These are phyloP conservation scores for Brotula barbata DNA, from an alignment of 2,797 vertebrate species.

Conservation along the genomic window DNA sequence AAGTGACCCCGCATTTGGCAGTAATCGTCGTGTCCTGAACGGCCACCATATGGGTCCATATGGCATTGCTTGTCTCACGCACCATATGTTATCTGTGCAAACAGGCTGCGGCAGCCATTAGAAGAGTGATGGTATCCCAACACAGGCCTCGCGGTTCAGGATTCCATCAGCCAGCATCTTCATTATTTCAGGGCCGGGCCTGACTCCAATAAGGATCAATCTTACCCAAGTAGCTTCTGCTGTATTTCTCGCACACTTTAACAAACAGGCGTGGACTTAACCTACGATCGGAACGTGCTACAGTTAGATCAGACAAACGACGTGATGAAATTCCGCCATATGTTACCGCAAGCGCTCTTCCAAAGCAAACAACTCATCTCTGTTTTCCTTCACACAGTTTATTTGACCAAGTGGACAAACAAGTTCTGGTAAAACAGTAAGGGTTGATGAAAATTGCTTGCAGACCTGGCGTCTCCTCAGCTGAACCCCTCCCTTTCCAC, in stretches of 20 bases:
- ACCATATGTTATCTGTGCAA: constrained; percentile 73
- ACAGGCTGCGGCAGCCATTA: constrained; percentile 68
- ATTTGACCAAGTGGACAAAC: constrained; percentile 59
- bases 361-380: constrained; percentile 28
- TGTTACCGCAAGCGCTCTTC: constrained; percentile 25
- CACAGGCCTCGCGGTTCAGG: constrained; percentile 55
- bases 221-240: constrained; percentile 30
- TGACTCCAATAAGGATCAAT: constrained; percentile 41
- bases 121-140: constrained; percentile 65
- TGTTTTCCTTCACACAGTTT: constrained; percentile 52
- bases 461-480: constrained; percentile 48
- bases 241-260: constrained; percentile 32
- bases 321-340: constrained; percentile 37
- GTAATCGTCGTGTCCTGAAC: constrained; percentile 76
- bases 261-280: constrained; percentile 29
- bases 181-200: constrained; percentile 49
- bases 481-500: constrained; percentile 35
- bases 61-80: constrained; percentile 70
- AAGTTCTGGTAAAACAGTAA: constrained; percentile 47
- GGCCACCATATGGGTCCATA: constrained; percentile 76
- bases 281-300: constrained; percentile 25
- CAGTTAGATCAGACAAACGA: constrained; percentile 37
- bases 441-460: constrained; percentile 68
- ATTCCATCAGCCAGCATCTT: constrained; percentile 64
- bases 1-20: constrained; percentile 75